Evolutionary conservation across 2,888 invertebrate species (phyloP), one percentile per base, ranked within the genome.

Genomic region (Ctena decussata): DNA sequence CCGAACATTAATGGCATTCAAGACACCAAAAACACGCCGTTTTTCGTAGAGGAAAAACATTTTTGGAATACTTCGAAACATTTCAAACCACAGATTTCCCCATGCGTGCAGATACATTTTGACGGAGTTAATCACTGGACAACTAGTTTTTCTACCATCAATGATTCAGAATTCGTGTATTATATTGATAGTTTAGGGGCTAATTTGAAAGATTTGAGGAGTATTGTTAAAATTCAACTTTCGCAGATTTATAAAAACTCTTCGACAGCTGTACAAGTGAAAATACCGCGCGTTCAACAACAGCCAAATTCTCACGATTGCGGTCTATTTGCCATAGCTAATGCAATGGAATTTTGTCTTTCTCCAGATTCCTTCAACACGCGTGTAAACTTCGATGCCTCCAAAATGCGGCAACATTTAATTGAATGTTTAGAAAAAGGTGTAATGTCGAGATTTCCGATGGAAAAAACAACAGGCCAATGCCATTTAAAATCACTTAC

Each of bases 21-120:
- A 21, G 70, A 70, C 41, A 70, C 70, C 11, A 70, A 37, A 37
- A 70, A 70, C 41, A 37, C 70, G 3, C 70, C 70, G n/a, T 70
- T 70, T 37, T 70, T 70, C 41, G 24, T 70, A 6, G 70, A 70
- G 3, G 41, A 70, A 70, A n/a, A 37, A 12, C 37, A 70, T 6
- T 24, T 6, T 37, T 70, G 70, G 70, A 39, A 37, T 41, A 70
- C 70, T 8, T 11, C 35, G 1, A 35, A 37, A 24, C 70, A 5
- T 5, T 70, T 70, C n/a, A 12, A 70, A 12, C 27, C 11, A 70
- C 37, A 37, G 21, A 70, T 37, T 37, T 41, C 70, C 6, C 70
- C 39, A n/a, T n/a, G 70, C 30, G 37, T 37, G 8, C 70, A 70
- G 21, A 5, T 70, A 39, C 70, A 70, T 70, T 70, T 70, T 30